Evolutionary conservation across 2,888 invertebrate species (phyloP).

Genomic region (Linnaemya tessellans): DNA sequence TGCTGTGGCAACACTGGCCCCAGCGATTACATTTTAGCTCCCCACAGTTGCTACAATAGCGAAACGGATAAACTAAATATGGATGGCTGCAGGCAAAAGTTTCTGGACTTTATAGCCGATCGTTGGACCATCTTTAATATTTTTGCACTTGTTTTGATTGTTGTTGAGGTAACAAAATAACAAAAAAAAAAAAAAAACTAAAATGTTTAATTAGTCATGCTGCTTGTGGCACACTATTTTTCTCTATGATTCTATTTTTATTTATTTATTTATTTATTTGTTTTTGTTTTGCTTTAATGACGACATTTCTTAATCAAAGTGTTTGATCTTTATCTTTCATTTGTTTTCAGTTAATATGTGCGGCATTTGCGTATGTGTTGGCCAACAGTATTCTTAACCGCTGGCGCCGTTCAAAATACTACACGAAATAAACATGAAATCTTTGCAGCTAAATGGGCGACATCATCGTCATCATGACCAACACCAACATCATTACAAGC

Average conservation of each 20-base stretch:
- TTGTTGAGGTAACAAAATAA: slow-evolving; percentile 76
- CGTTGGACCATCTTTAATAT: slow-evolving; percentile 78
- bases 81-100: slow-evolving; percentile 80
- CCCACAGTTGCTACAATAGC: slow-evolving; percentile 78
- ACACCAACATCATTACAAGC: neutral
- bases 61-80: slow-evolving; percentile 76
- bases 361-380: slow-evolving; percentile 78
- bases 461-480: slow-evolving; percentile 10
- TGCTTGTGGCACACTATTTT: neutral
- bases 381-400: slow-evolving; percentile 80
- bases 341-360: slow-evolving; percentile 77
- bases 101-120: slow-evolving; percentile 77
- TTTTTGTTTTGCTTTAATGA: slow-evolving; percentile 2
- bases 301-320: slow-evolving; percentile 10
- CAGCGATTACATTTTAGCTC: slow-evolving; percentile 77
- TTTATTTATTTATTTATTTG: neutral
- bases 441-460: neutral
- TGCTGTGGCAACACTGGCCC: slow-evolving; percentile 79
- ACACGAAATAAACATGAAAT: slow-evolving; percentile 76
- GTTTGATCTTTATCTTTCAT: slow-evolving; percentile 22
- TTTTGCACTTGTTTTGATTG: slow-evolving; percentile 75
- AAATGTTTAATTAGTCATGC: slow-evolving; percentile 29
- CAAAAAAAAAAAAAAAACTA: neutral
- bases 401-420: slow-evolving; percentile 81
- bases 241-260: too few species aligned